A percentile compares a stretch with the other conserved stretches of the same genome.
phyloP scores from a whole-genome alignment of 1,140 invertebrate species.

The Aphis gossypii region DNA sequence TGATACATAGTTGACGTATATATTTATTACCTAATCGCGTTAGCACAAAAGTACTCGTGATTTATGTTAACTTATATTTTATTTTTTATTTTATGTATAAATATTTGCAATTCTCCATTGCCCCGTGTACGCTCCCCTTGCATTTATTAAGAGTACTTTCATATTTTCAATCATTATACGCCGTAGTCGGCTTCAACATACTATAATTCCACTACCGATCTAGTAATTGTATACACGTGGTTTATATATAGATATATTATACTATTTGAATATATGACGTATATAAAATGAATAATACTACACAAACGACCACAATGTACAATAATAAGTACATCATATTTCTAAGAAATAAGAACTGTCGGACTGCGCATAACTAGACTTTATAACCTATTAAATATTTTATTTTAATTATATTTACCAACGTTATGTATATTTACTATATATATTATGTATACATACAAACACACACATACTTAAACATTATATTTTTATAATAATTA shows the following conservation, averaged over 20 bases:
- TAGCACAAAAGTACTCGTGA: too few species aligned
- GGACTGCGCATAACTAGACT: neutral
- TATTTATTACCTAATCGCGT: too few species aligned
- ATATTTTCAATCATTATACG: too few species aligned
- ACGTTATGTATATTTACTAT: neutral
- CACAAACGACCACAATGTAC: neutral
- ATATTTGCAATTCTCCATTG: neutral
- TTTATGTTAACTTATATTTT: neutral
- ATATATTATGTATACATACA: neutral
- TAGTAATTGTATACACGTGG: neutral
- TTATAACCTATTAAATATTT: constrained; percentile 13
- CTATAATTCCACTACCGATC: neutral
- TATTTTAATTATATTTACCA: neutral
- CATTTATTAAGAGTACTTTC: too few species aligned
- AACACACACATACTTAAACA: neutral
- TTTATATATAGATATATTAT: neutral
- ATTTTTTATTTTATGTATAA: too few species aligned
- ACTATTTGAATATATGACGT: neutral
- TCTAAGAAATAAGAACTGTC: neutral
- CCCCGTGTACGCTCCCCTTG: too few species aligned
- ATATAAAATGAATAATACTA: neutral
- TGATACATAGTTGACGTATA: too few species aligned
- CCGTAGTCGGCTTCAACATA: too few species aligned
- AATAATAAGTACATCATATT: neutral
- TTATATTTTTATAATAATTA: neutral